Evolutionary conservation across 2,113 vertebrate genomes (phyloP), one percentile per base, ranked within the genome.

Genomic region (Hiodon alosoides): DNA sequence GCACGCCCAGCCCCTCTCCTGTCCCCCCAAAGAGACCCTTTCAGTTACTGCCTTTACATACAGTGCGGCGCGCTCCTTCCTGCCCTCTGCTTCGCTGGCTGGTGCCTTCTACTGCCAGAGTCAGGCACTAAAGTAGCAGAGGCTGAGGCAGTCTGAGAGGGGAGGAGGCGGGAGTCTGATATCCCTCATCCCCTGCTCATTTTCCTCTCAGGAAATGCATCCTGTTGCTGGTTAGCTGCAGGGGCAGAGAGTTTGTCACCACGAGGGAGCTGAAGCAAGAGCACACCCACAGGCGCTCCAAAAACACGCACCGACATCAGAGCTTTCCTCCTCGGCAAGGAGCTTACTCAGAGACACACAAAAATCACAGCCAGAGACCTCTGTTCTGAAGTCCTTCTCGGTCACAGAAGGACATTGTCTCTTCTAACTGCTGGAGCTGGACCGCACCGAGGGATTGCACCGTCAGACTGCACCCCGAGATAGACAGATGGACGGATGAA

Each of bases 161-260:
- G 78, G 3, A 54, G 87, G 79, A 82, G 77, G 76, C 88, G 80
- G 87, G 83, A 83, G 81, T 81, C 86, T 83, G 83, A 89, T 85
- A 89, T 91, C 92, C 89, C 85, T 87, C 84, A 62, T 85, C 86
- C 83, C 85, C 86, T 85, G 61, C 66, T 77, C 69, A 89, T 90
- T 90, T 95, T 95, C 94, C 95, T 94, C 90, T 93, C 93, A 97
- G 96, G 97, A 99, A 98, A 93, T 89, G 89, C 94, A 95, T 98
- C 96, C 97, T 98, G 96, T 95, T 91, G 86, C 91, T 90, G 90
- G 92, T 90, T 82, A 90, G 90, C 86, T 85, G 89, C 82, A 84
- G 86, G 83, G 76, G 85, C 87, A 82, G 81, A 86, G 82, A 91
- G 90, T 94, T 94, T 91, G 93, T 91, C 90, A 87, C 86, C 86